Conservation (phyloP, 2,113 vertebrate genomes). For the Antechinus flavipes region DNA sequence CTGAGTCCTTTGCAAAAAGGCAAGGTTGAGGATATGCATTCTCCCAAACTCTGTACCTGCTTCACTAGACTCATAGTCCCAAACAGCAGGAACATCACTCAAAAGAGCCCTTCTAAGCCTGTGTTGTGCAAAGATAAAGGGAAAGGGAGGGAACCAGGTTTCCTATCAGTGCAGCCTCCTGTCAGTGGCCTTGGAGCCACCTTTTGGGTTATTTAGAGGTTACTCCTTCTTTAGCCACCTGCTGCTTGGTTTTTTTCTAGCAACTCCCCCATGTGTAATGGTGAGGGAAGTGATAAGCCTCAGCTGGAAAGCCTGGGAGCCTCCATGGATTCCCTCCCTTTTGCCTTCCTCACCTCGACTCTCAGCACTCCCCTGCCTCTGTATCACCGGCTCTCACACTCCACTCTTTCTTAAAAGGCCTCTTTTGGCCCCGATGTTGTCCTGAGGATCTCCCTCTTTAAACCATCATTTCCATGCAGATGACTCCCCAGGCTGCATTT, state of each 20-base stretch:
- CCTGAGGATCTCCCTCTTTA: neutral
- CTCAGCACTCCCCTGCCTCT: neutral
- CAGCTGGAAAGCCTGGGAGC: too few species aligned
- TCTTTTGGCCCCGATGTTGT: neutral
- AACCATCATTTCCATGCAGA: neutral
- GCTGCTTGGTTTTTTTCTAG: neutral
- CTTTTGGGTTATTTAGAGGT: neutral
- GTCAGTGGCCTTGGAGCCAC: neutral
- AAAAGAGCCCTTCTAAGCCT: constrained; percentile 26
- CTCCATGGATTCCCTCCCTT: neutral
- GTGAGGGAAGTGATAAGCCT: too few species aligned
- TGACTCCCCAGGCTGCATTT: neutral
- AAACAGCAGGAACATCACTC: neutral
- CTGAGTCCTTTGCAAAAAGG: neutral
- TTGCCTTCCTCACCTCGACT: neutral
- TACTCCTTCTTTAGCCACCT: neutral
- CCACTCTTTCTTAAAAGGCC: neutral
- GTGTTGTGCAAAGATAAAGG: constrained; percentile 50
- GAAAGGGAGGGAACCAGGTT: constrained; percentile 26
- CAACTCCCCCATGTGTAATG: neutral
- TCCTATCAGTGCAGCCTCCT: neutral
- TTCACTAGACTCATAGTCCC: neutral
- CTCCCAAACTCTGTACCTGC: neutral
- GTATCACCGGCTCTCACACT: neutral
- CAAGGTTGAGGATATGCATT: neutral